Base-by-base conservation (phyloP, 1,140 invertebrate species). In the Lepidurus apus region DNA sequence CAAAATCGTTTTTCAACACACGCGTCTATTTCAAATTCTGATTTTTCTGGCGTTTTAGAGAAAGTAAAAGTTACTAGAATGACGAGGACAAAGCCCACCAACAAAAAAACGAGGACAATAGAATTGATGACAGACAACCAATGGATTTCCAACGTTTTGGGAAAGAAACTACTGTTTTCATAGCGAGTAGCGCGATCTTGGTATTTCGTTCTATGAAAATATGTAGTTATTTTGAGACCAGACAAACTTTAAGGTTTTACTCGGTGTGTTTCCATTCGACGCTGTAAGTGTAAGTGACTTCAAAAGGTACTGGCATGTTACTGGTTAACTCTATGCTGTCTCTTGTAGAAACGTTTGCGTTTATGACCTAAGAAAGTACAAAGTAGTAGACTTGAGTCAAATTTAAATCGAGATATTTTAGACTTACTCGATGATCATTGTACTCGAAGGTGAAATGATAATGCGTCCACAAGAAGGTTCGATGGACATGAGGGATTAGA, bases 61-160 rank as follows among this genome's bases (percentile, higher is more conserved):
- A 80, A 65, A 74, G 13, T 53, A 76, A 74, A 73, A 78, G n/a
- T 83, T 82, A 88, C 87, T 83, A 88, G 81, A 74, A 88, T 88
- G 43, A 88, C 86, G 73, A 86, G 83, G 7, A 88, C 87, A 84
- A 88, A 88, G 7, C 87, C 87, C 43, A 88, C 85, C 1, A 88
- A 83, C 1, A 88, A 84, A 79, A 88, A 87, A 6, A 88, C 87
- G 5, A 88, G 83, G 11, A 88, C 85, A 82, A 87, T 85, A 6
- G 87, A 88, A 82, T 88, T 88, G 43, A 88, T 88, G 74, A 88
- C 86, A 26, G 87, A 88, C 53, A 88, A 83, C 88, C 88, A 88
- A 81, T 88, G 88, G 80, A 88, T 88, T 85, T 88, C 87, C 24
- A 88, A 81, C 42, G 86, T 86, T 80, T 86, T 85, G 1, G 87